A percentile compares a stretch with the other conserved stretches of the same genome.
These are phyloP conservation scores for Prorops nasuta DNA, from an alignment of 1,140 invertebrate species.

Conservation along the genomic window DNA sequence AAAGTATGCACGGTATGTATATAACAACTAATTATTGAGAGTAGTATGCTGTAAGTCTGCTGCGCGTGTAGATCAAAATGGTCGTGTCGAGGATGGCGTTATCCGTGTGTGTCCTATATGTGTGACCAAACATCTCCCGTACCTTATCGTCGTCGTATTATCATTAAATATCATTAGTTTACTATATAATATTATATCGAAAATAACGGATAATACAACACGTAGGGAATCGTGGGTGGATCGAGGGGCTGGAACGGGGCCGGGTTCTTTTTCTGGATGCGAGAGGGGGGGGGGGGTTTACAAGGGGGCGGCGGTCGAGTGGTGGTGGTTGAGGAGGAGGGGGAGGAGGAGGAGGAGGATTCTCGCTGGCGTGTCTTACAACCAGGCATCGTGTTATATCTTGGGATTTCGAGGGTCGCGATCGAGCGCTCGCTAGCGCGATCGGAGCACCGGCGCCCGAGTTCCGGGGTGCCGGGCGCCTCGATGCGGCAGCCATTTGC, in stretches of 20 bases:
- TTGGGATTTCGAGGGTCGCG: conserved; percentile 25
- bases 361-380: conserved; percentile 36
- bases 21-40: background rate
- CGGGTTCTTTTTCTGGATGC: conserved; percentile 21
- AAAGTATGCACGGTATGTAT: too few relatives aligned
- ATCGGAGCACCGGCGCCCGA: conserved; percentile 17
- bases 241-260: conserved; percentile 19
- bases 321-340: conserved; percentile 21
- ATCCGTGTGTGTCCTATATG: conserved; percentile 39
- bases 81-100: conserved; percentile 42
- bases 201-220: conserved; percentile 59
- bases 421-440: conserved; percentile 24
- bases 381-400: conserved; percentile 14
- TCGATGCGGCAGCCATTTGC: conserved; percentile 4
- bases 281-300: conserved; percentile 20
- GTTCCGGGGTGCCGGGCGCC: too few relatives aligned
- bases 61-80: conserved; percentile 34
- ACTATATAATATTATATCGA: conserved; percentile 56
- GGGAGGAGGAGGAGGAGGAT: conserved; percentile 35
- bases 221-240: conserved; percentile 49
- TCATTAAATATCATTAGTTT: conserved; percentile 57
- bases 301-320: conserved; percentile 13
- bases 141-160: conserved; percentile 58
- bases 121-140: conserved; percentile 57
- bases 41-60: conserved; percentile 30